phyloP scores from a whole-genome alignment of 2,113 vertebrate genomes.

The Menidia beryllina region DNA sequence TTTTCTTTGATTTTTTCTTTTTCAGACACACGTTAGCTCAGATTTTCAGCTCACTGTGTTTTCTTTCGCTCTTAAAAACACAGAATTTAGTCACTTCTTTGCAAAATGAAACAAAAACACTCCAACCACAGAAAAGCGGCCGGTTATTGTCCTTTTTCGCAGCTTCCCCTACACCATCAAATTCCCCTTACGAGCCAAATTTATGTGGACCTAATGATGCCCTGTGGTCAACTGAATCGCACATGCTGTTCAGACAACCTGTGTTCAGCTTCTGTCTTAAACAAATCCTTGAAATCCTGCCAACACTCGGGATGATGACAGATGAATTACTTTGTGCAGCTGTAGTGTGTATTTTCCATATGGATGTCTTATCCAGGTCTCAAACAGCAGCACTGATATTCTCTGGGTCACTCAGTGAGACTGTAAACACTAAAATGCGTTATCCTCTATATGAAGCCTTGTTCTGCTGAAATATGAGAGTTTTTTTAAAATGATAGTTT shows the following conservation, averaged over 20 bases:
- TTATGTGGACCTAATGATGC: conserved; percentile 32
- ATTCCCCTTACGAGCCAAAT: conserved; percentile 21
- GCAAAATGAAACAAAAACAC: conserved; percentile 12
- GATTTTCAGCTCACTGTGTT: neutral
- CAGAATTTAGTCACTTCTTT: conserved; percentile 11
- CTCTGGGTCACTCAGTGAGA: conserved; percentile 45
- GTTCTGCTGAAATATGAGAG: conserved; percentile 13
- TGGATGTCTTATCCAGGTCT: conserved; percentile 4
- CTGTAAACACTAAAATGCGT: conserved; percentile 44
- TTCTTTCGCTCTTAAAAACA: neutral
- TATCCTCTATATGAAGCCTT: conserved; percentile 17
- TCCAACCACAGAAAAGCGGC: conserved; percentile 6
- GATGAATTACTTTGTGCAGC: conserved; percentile 30
- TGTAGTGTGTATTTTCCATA: conserved; percentile 33
- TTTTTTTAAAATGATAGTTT: conserved; percentile 26
- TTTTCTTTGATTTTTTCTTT: neutral
- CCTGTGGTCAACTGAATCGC: conserved; percentile 34
- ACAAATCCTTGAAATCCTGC: conserved; percentile 21
- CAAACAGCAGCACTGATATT: conserved; percentile 20
- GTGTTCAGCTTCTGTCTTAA: conserved; percentile 21
- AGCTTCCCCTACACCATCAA: conserved; percentile 5
- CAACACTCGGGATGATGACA: conserved; percentile 10
- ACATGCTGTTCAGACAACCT: conserved; percentile 7
- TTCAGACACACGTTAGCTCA: too few relatives aligned
- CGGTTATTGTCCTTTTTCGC: conserved; percentile 18